These are phyloP conservation scores for Eretmocerus hayati DNA, from an alignment of 2,888 invertebrate species.

Conservation along the genomic window DNA sequence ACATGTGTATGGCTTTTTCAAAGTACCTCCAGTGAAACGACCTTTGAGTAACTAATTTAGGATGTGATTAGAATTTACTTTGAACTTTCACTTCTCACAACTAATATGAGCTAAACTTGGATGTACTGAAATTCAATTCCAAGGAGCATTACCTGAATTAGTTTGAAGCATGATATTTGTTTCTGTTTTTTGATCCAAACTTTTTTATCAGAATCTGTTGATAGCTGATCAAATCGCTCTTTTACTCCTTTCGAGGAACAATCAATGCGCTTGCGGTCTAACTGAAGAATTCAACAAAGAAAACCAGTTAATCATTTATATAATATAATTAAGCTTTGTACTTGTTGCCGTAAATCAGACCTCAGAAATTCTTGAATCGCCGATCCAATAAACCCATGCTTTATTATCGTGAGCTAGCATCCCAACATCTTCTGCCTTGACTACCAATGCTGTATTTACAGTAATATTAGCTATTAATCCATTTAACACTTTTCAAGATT, in stretches of 20 bases:
- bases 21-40: conserved; percentile 21
- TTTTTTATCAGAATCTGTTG: conserved; percentile 4
- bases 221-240: conserved; percentile 23
- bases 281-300: conserved; percentile 19
- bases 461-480: too few species aligned
- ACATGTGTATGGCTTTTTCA: conserved; percentile 32
- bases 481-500: too few species aligned
- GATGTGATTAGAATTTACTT: too few species aligned
- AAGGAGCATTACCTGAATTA: conserved; percentile 19
- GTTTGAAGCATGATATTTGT: conserved; percentile 11
- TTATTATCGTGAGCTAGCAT: conserved; percentile 30
- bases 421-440: conserved; percentile 35
- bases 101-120: too few species aligned
- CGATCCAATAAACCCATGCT: conserved; percentile 38
- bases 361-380: conserved; percentile 33
- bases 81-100: too few species aligned
- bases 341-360: conserved; percentile 1
- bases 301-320: background rate
- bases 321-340: background rate
- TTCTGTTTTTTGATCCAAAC: conserved; percentile 8
- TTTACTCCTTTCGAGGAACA: conserved; percentile 28
- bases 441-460: conserved; percentile 27
- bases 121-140: too few species aligned
- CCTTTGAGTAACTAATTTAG: conserved; percentile 28
- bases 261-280: conserved; percentile 32